Base-by-base conservation (phyloP, 2,888 invertebrate genomes). In the Lycaena phlaeas region DNA sequence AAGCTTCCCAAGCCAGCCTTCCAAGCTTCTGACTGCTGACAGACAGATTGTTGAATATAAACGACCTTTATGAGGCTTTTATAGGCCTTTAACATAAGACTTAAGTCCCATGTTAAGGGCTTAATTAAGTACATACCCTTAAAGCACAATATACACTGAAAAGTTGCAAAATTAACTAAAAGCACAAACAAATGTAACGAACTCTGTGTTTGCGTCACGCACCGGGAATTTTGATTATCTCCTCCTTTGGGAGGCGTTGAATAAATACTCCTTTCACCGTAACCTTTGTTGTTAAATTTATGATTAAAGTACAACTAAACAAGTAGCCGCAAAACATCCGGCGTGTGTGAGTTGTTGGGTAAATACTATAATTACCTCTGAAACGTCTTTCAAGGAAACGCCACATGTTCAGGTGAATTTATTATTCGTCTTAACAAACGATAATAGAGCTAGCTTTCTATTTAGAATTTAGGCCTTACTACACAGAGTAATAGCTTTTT, bases 141-240 rank as follows among this genome's bases (percentile, higher is more conserved):
- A 14, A 11, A 29, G 14, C 12, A 14, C 29, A 29, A 29, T 9
- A 29, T 29, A 14, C 14, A 14, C 14, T 11, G 11, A 12, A 31
- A n/a, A 17, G 10, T 10, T 10, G 17, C 15, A 15, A 14, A 31
- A 15, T 40, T 43, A 43, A 39, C 36, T 39, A 39, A 39, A 39
- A 5, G 4, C 43, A 36, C 43, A 39, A 42, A 38, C 42, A 42
- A 14, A 42, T 18, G 31, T 42, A 42, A 42, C 42, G 42, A 42
- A 42, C 34, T 38, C n/a, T n/a, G 31, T 31, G 38, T 42, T 42
- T 42, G 38, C 30, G 29, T 38, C 38, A 38, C 42, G 18, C 38
- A 5, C 18, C 17, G 42, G n/a, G n/a, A 42, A 36, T 39, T 42
- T 38, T 39, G 38, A 42, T 38, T 29, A 29, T 14, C 14, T 29